Evolutionary conservation across 1,140 invertebrate species (phyloP), one percentile per base, ranked within the genome.

Genomic region (Triops cancriformis): DNA sequence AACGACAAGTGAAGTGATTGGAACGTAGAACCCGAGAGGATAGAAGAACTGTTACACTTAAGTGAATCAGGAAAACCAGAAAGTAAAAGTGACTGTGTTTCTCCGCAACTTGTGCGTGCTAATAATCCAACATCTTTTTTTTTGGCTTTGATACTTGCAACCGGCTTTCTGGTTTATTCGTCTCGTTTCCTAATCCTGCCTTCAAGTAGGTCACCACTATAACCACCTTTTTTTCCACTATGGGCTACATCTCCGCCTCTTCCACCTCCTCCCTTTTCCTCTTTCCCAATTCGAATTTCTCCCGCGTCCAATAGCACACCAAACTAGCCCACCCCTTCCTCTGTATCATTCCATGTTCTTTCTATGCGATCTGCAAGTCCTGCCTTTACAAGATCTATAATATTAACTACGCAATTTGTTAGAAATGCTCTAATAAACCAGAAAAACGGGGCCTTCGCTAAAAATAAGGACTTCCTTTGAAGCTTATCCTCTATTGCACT

Each of bases 161-260:
- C 31, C 31, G 51, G 18, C 51, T 64, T 64, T 64, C n/a, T 64
- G 51, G 51, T 64, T 64, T 64, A 64, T 37, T 37, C 18, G 51
- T 64, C 51, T 64, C 51, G 51, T 64, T 64, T 64, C 51, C 51
- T 64, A 64, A 64, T 64, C 51, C 51, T 64, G 51, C 51, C 14
- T 64, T 64, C 51, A 64, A 64, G 51, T 64, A 64, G 51, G 51
- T 64, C 51, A 64, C 51, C 51, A 64, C 14, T 64, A 64, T 64
- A 64, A 64, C 51, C 51, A 10, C 10, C 51, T 14, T 64, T 23
- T 64, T 64, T 64, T 64, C 23, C 31, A 37, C 23, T 64, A 14
- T 64, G n/a, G n/a, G 14, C 10, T 23, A 0, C 51, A 18, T n/a
- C 23, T 64, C 14, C 18, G 51, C 23, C 23, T 23, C 18, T 23